phyloP scores from a whole-genome alignment of 2,888 invertebrate genomes.

The Conus canariensis region DNA sequence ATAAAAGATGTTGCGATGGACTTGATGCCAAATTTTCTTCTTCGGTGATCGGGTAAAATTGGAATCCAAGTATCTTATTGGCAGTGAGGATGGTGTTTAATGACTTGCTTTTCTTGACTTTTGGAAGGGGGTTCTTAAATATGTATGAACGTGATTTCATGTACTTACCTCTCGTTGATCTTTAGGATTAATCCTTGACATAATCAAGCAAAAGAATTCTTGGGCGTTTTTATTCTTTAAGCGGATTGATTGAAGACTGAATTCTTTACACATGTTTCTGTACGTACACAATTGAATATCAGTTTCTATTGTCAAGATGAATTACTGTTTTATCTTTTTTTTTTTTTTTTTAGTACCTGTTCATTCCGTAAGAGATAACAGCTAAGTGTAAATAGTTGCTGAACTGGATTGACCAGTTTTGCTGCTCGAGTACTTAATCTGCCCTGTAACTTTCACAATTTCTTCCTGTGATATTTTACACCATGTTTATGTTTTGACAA shows the following conservation, averaged over 20 bases:
- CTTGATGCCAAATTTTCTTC: slow-evolving; percentile 19
- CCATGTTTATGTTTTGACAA: background rate
- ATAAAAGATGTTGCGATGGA: background rate
- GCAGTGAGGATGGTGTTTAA: background rate
- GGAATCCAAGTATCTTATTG: background rate
- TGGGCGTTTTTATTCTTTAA: background rate
- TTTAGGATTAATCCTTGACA: background rate
- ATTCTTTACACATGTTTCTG: background rate
- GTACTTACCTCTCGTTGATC: background rate
- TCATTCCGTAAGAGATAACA: background rate
- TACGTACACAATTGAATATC: background rate
- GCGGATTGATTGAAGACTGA: background rate
- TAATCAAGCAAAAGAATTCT: background rate
- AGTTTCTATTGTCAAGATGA: no score
- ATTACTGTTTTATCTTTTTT: no score
- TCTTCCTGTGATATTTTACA: slow-evolving; percentile 22
- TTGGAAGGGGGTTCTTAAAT: background rate
- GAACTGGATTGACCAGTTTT: background rate
- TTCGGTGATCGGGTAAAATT: slow-evolving; percentile 10
- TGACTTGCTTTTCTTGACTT: background rate
- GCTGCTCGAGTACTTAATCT: background rate
- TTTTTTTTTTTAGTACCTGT: no score
- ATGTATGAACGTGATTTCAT: background rate
- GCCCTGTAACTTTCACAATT: slow-evolving; percentile 11
- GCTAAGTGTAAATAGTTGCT: background rate